These are phyloP conservation scores for Synergus japonicus DNA, from an alignment of 2,888 invertebrate species.

Conservation along the genomic window DNA sequence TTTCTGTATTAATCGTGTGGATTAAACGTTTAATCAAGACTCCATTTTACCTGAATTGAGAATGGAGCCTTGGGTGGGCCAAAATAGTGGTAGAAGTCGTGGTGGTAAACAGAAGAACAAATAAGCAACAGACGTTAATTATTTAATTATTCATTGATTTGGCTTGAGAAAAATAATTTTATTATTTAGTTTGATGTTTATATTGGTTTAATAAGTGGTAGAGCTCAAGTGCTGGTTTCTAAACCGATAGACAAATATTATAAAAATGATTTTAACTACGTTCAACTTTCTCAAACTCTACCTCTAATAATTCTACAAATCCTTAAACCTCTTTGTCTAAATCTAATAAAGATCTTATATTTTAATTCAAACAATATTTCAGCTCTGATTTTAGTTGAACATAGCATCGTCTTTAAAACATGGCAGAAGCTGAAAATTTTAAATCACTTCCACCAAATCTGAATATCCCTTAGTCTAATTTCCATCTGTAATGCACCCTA, in stretches of 20 bases:
- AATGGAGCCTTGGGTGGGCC: slow-evolving; percentile 89
- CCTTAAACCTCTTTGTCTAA: not conserved
- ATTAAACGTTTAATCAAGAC: slow-evolving; percentile 78
- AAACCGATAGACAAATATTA: slow-evolving; percentile 65
- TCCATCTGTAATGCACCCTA: not conserved
- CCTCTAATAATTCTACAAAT: not conserved
- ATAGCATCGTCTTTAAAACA: slow-evolving; percentile 62
- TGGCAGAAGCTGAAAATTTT: slow-evolving; percentile 65
- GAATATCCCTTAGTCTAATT: not conserved
- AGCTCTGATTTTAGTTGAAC: slow-evolving; percentile 57
- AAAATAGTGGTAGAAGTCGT: slow-evolving; percentile 79
- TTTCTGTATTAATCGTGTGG: slow-evolving; percentile 64
- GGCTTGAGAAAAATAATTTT: slow-evolving; percentile 50
- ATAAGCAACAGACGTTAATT: slow-evolving; percentile 62
- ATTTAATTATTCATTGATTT: slow-evolving; percentile 41
- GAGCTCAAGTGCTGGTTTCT: slow-evolving; percentile 69
- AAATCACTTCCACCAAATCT: slow-evolving; percentile 49
- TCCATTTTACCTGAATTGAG: slow-evolving; percentile 89
- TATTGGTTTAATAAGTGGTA: slow-evolving; percentile 64
- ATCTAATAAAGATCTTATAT: too few species aligned
- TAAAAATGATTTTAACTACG: slow-evolving; percentile 50
- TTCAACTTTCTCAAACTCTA: slow-evolving; percentile 11
- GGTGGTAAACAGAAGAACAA: slow-evolving; percentile 74
- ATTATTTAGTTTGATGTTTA: slow-evolving; percentile 51
- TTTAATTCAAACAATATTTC: slow-evolving; percentile 14